phyloP scores from a whole-genome alignment of 2,113 vertebrate genomes.

The Columbina picui region DNA sequence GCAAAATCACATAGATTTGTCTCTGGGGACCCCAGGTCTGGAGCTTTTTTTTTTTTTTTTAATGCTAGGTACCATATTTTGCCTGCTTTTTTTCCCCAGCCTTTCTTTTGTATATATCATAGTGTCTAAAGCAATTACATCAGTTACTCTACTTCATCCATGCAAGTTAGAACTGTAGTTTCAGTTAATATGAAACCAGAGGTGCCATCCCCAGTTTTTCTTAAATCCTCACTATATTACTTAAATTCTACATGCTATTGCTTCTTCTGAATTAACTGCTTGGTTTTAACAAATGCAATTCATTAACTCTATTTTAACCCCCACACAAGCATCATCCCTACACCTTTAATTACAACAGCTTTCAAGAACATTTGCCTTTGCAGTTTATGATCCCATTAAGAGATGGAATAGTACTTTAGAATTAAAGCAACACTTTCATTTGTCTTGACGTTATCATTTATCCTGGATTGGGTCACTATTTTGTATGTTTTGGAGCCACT shows the following conservation, averaged over 20 bases:
- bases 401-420: neutral
- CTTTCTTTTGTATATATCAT: neutral
- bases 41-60: neutral
- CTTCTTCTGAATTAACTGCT: neutral
- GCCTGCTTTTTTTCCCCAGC: neutral
- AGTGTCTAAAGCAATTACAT: neutral
- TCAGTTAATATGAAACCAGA: neutral
- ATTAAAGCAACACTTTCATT: neutral
- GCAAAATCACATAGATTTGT: neutral
- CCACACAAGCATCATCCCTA: neutral
- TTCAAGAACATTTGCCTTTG: neutral
- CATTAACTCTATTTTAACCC: neutral
- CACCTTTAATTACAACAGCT: neutral
- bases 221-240: neutral
- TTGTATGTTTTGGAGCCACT: conserved; percentile 4
- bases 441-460: neutral
- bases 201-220: neutral
- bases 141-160: neutral
- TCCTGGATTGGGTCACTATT: neutral
- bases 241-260: neutral
- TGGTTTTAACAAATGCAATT: neutral
- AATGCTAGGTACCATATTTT: neutral
- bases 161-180: neutral
- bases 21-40: neutral
- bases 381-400: neutral